These are phyloP conservation scores for Folsomia manolachei DNA, from an alignment of 2,888 invertebrate genomes.

Conservation along the genomic window DNA sequence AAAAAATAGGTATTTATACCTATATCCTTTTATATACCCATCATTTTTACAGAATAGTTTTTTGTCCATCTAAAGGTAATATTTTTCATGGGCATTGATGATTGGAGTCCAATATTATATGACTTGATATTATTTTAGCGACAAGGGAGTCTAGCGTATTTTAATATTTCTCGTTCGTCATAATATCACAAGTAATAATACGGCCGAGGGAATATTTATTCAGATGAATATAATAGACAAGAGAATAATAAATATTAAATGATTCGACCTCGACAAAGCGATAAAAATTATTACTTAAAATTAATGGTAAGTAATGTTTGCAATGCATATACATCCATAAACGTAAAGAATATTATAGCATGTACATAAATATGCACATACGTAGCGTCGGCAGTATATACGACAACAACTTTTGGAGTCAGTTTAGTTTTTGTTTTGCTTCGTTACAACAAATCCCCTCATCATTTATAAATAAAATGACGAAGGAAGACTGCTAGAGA, in stretches of 20 bases:
- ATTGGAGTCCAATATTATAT: too few species aligned
- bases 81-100: too few species aligned
- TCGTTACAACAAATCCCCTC: neutral
- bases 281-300: slow-evolving; percentile 9
- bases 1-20: neutral
- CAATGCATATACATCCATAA: neutral
- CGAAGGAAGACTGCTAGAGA: neutral
- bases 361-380: neutral
- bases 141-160: too few species aligned
- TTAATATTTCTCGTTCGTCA: neutral
- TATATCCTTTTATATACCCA: too few species aligned
- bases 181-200: neutral
- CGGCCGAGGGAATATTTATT: neutral
- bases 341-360: neutral
- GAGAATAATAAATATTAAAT: neutral
- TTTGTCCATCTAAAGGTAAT: too few species aligned
- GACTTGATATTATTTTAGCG: too few species aligned
- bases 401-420: neutral
- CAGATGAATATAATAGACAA: neutral
- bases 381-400: neutral
- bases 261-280: slow-evolving; percentile 2
- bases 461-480: neutral
- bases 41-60: neutral
- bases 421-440: neutral
- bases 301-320: slow-evolving; percentile 3